phyloP scores from a whole-genome alignment of 2,888 invertebrate genomes.

The Lasioglossum malachurum region DNA sequence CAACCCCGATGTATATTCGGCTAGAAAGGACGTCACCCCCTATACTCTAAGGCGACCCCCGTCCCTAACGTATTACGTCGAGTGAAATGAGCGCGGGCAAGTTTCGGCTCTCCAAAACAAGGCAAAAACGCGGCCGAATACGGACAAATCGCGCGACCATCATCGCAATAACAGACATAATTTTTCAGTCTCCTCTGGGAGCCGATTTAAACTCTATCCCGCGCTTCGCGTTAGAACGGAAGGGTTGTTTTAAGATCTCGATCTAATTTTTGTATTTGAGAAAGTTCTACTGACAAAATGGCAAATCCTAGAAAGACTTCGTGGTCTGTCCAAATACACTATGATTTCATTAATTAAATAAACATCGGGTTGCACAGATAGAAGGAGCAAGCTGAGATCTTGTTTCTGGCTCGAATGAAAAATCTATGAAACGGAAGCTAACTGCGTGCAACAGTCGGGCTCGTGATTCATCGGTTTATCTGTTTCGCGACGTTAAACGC shows the following conservation, averaged over 20 bases:
- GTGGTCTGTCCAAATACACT: too few relatives aligned
- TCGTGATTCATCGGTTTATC: slow-evolving; percentile 60
- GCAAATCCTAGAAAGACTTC: neutral
- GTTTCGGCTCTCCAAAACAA: slow-evolving; percentile 31
- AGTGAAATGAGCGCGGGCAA: slow-evolving; percentile 39
- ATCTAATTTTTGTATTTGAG: too few relatives aligned
- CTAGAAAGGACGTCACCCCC: slow-evolving; percentile 53
- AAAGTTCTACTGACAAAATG: neutral
- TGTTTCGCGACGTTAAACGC: slow-evolving; percentile 57
- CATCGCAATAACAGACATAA: slow-evolving; percentile 1
- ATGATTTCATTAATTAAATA: neutral
- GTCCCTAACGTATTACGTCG: slow-evolving; percentile 38
- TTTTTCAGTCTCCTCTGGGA: neutral
- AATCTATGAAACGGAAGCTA: neutral
- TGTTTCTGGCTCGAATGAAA: neutral
- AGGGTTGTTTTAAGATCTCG: too few relatives aligned
- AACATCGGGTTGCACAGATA: neutral
- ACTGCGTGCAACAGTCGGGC: neutral
- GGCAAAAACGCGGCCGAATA: slow-evolving; percentile 14
- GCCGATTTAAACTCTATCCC: neutral
- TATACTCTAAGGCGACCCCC: slow-evolving; percentile 17
- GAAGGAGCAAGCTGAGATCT: neutral
- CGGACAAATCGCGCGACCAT: slow-evolving; percentile 30
- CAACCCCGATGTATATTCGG: slow-evolving; percentile 50
- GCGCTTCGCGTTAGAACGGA: neutral